phyloP scores from a whole-genome alignment of 2,888 invertebrate species.

The Callyntrura sp. region DNA sequence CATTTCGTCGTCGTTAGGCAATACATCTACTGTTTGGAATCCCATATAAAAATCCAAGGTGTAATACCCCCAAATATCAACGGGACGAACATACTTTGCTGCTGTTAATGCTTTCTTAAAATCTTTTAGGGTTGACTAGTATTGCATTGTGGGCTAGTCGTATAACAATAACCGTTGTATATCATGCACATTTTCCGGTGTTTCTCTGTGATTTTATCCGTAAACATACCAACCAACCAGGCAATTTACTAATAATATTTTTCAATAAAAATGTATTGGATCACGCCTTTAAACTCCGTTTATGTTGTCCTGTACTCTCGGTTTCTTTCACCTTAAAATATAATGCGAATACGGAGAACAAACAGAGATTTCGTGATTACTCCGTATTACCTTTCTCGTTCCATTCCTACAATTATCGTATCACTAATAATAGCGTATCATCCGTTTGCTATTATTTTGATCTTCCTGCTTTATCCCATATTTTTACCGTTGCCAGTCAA shows the following conservation, averaged over 20 bases:
- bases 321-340: neutral
- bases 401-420: neutral
- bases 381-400: conserved; percentile 41
- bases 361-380: conserved; percentile 57
- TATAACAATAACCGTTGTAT: neutral
- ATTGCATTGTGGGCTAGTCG: neutral
- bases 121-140: neutral
- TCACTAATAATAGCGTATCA: neutral
- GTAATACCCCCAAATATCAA: too few relatives aligned
- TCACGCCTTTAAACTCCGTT: conserved; percentile 14
- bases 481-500: neutral
- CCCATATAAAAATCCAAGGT: too few relatives aligned
- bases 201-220: neutral
- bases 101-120: neutral
- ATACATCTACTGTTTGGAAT: too few relatives aligned
- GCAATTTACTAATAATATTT: conserved; percentile 46
- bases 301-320: neutral
- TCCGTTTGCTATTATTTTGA: neutral
- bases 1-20: neutral
- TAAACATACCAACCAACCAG: neutral
- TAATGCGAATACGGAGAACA: neutral
- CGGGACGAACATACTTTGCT: too few relatives aligned
- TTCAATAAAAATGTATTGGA: conserved; percentile 39
- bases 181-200: neutral
- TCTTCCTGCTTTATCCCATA: neutral